Evolutionary conservation across 2,797 vertebrate species (phyloP), one percentile per base, ranked within the genome.

Genomic region (Peromyscus eremicus): DNA sequence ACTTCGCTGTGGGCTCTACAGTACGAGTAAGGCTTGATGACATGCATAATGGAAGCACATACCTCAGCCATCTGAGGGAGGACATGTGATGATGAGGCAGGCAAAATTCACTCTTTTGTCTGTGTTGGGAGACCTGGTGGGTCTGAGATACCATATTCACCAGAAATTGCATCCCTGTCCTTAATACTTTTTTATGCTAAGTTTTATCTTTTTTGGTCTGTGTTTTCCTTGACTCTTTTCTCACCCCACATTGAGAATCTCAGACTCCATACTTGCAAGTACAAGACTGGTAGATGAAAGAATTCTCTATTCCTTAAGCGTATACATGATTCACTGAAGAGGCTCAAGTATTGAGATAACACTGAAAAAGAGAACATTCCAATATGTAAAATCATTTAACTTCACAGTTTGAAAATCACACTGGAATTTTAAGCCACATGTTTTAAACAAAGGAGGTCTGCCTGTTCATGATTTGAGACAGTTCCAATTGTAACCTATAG

Each of bases 371-470:
- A 49, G 81, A 4, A 52, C 13, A 37, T 13, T 79, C 43, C 3
- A 84, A 82, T 27, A 71, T 83, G 5, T 34, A 77, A 85, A 92
- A 76, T 71, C 76, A 92, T 57, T 88, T 66, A 92, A 40, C 92
- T 94, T 94, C 23, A 77, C 60, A 49, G 25, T 62, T 89, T 95
- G 77, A 6, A 87, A 88, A 40, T 68, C 66, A 89, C 2, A 29
- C 19, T 81, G 8, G 43, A 43, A 88, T 79, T 90, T 96, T 77
- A 94, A 92, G 55, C 92, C 23, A 73, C 93, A 12, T 71, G 52
- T 95, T 91, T 85, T 57, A 91, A 62, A 84, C 14, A 85, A 81
- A 89, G 19, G 23, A 84, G 2, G 91, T 66, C 14, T 9, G 55
- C 70, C 71, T 89, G 91, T 62, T 66, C 16, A 55, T 82, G 19